phyloP scores from a whole-genome alignment of 2,888 invertebrate genomes.

The Teinopalpus imperialis region DNA sequence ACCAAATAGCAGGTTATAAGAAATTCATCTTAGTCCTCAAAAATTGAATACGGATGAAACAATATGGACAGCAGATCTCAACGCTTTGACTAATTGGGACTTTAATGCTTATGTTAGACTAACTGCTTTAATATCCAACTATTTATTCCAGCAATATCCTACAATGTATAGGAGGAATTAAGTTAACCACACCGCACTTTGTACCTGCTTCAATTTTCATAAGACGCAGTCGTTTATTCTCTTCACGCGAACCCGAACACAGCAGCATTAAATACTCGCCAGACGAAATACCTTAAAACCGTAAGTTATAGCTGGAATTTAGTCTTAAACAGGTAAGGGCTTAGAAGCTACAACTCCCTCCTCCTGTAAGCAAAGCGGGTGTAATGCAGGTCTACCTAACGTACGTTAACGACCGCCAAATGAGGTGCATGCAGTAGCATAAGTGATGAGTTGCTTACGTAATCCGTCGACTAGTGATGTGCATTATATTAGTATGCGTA shows the following conservation, averaged over 20 bases:
- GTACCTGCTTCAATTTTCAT: conserved; percentile 3
- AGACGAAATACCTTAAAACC: conserved; percentile 21
- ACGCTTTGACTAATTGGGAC: too few species aligned
- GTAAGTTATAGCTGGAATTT: conserved; percentile 4
- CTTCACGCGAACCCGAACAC: conserved; percentile 11
- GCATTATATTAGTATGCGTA: conserved; percentile 12
- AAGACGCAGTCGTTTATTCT: conserved; percentile 16
- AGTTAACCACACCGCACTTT: background rate
- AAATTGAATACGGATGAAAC: too few species aligned
- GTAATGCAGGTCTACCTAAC: conserved; percentile 26
- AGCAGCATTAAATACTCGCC: conserved; percentile 10
- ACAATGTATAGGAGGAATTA: background rate
- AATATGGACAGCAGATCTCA: too few species aligned
- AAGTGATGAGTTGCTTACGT: conserved; percentile 68
- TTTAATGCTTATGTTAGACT: background rate
- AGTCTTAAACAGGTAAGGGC: conserved; percentile 16
- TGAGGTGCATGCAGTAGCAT: conserved; percentile 73
- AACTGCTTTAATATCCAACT: background rate
- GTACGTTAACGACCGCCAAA: conserved; percentile 70
- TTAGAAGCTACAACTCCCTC: conserved; percentile 3
- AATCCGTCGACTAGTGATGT: conserved; percentile 52
- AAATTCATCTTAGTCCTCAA: too few species aligned
- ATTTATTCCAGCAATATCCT: background rate
- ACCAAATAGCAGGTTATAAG: too few species aligned
- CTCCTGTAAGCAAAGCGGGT: conserved; percentile 11